Conservation (phyloP, 1,140 invertebrate genomes). For the Listronotus bonariensis region DNA sequence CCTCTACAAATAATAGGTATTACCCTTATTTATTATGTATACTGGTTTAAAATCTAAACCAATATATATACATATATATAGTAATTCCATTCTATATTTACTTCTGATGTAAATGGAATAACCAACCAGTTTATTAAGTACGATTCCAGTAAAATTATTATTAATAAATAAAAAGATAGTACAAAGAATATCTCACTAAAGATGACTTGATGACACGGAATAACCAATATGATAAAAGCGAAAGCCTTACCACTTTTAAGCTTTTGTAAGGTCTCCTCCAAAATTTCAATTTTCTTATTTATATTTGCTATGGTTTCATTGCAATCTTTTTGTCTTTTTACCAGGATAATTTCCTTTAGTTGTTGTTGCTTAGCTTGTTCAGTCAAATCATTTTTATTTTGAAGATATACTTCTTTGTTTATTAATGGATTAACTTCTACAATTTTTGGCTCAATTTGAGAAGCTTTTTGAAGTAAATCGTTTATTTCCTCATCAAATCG, state of each 20-base stretch:
- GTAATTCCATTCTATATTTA: no score
- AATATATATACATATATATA: no score
- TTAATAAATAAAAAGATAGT: no score
- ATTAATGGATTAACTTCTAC: not conserved
- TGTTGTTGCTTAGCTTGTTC: not conserved
- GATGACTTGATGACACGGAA: no score
- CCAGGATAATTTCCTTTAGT: not conserved
- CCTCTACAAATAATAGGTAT: not conserved
- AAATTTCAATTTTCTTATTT: not conserved
- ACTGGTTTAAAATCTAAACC: no score
- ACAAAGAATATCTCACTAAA: no score
- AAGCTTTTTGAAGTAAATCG: not conserved
- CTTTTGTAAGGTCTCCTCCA: not conserved
- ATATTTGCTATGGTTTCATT: not conserved
- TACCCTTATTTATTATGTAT: no score
- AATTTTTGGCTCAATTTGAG: not conserved
- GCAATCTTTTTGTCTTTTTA: conserved; percentile 3
- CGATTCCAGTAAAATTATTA: no score
- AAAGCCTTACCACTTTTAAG: conserved; percentile 1
- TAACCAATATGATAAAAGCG: no score
- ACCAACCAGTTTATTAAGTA: no score
- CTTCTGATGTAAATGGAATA: no score
- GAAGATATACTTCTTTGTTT: not conserved
- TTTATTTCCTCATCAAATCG: not conserved
- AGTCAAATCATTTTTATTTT: not conserved